These are phyloP conservation scores for Paramormyrops hopkinsi DNA, from an alignment of 2,797 vertebrate species.

Conservation along the genomic window DNA sequence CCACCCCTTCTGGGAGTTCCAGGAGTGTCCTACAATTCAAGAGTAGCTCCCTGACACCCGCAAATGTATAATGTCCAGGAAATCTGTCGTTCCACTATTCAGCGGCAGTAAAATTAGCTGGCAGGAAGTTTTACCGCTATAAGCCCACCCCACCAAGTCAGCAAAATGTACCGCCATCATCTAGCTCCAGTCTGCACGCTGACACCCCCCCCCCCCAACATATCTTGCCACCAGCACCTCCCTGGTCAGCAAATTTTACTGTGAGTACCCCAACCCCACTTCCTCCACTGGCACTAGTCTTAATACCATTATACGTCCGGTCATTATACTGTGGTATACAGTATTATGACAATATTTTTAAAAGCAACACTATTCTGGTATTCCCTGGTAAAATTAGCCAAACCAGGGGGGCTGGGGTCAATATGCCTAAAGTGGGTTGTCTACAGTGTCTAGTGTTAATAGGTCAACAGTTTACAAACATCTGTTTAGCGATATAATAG, in stretches of 20 bases:
- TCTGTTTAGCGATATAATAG: neutral
- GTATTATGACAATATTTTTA: neutral
- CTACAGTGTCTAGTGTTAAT: neutral
- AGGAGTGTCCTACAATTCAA: neutral
- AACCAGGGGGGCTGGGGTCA: neutral
- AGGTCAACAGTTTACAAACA: neutral
- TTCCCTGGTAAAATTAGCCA: neutral
- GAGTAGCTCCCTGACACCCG: neutral
- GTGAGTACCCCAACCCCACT: neutral
- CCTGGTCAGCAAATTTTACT: neutral
- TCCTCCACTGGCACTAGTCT: neutral
- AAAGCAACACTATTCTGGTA: neutral
- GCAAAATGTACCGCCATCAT: neutral
- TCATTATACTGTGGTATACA: neutral
- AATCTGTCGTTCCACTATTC: neutral
- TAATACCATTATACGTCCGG: neutral
- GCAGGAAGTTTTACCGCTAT: neutral
- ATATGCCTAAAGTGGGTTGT: neutral
- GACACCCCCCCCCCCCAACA: neutral
- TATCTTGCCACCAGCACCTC: neutral
- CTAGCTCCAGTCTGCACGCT: neutral
- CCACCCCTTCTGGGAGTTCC: neutral
- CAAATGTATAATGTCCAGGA: neutral
- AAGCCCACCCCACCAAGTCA: neutral
- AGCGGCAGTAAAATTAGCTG: neutral